These are phyloP conservation scores for Melanotaenia boesemani DNA, from an alignment of 2,797 vertebrate genomes.

Conservation along the genomic window DNA sequence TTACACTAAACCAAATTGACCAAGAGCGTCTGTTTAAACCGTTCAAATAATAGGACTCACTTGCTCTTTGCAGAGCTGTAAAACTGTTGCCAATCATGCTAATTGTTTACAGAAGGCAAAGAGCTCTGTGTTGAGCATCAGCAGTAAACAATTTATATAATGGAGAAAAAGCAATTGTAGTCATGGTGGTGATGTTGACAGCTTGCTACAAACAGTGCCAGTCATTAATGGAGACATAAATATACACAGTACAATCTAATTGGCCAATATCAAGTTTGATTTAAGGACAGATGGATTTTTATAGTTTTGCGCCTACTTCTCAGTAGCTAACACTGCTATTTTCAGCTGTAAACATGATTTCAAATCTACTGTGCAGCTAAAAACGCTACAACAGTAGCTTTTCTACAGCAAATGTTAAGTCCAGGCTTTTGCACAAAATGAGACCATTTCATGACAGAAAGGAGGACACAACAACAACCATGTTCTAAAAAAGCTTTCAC, in stretches of 20 bases:
- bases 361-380: conserved; percentile 27
- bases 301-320: conserved; percentile 5
- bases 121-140: conserved; percentile 89
- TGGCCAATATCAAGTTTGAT: conserved; percentile 4
- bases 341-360: conserved; percentile 50
- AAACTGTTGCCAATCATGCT: conserved; percentile 87
- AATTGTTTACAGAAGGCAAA: conserved; percentile 90
- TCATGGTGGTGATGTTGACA: conserved; percentile 78
- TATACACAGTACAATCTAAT: conserved; percentile 6
- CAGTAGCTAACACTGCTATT: conserved; percentile 14
- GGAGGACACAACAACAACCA: conserved; percentile 5
- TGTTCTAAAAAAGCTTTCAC: conserved; percentile 29
- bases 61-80: conserved; percentile 85
- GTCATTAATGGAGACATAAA: conserved; percentile 16
- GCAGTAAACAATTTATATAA: conserved; percentile 80
- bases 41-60: conserved; percentile 67
- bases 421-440: conserved; percentile 20
- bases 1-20: conserved; percentile 32
- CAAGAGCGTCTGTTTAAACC: conserved; percentile 63
- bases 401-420: conserved; percentile 16
- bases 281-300: background rate
- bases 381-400: conserved; percentile 34
- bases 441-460: conserved; percentile 24
- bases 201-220: conserved; percentile 7
- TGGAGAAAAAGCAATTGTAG: conserved; percentile 69